phyloP scores from a whole-genome alignment of 2,888 invertebrate species.

The Hoplodrina ambigua region DNA sequence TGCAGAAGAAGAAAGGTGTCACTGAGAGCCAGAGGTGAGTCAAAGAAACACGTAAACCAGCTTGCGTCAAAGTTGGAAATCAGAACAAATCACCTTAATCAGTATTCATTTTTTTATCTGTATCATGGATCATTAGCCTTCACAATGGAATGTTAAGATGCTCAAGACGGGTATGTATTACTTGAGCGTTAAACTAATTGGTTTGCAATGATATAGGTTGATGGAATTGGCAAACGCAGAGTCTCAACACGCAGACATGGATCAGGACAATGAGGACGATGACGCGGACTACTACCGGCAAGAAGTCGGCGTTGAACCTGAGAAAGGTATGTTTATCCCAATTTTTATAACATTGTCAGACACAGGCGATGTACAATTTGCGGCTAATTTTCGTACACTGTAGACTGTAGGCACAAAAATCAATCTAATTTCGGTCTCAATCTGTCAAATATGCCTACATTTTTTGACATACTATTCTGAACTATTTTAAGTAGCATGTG shows the following conservation, averaged over 20 bases:
- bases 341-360: not conserved
- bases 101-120: no score
- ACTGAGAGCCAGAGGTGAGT: conserved; percentile 86
- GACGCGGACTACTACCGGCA: conserved; percentile 94
- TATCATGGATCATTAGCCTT: no score
- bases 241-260: conserved; percentile 83
- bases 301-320: conserved; percentile 97
- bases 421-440: no score
- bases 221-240: conserved; percentile 90
- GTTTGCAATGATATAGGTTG: conserved; percentile 69
- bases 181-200: conserved; percentile 6
- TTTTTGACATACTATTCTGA: no score
- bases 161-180: no score
- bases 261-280: conserved; percentile 93
- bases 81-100: not conserved
- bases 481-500: no score
- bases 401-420: no score
- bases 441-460: no score
- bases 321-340: conserved; percentile 91
- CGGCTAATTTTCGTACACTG: no score
- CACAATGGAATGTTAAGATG: no score
- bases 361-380: not conserved
- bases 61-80: not conserved
- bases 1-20: conserved; percentile 90
- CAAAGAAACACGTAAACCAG: not conserved